These are phyloP conservation scores for Vanessa tameamea DNA, from an alignment of 1,140 invertebrate species.

Conservation along the genomic window DNA sequence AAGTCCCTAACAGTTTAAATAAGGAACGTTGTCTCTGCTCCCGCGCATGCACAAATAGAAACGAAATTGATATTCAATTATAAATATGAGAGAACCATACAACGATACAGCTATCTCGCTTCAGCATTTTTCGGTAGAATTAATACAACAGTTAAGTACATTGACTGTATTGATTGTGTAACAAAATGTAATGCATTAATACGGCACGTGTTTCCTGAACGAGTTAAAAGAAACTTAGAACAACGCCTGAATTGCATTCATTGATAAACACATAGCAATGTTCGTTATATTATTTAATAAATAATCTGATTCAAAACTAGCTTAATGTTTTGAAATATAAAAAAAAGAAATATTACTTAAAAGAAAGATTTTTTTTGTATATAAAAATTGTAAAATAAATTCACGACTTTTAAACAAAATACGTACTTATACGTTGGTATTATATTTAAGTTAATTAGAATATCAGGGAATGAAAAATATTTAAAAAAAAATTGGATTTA, in stretches of 20 bases:
- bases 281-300: slow-evolving; percentile 2
- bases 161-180: slow-evolving; percentile 15
- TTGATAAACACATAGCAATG: not conserved
- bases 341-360: too few species aligned
- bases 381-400: too few species aligned
- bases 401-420: too few species aligned
- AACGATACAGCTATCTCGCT: slow-evolving; percentile 6
- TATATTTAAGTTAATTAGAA: too few species aligned
- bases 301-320: too few species aligned
- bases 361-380: too few species aligned
- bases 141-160: slow-evolving; percentile 20
- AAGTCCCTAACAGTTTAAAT: slow-evolving; percentile 44
- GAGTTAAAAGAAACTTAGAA: slow-evolving; percentile 14
- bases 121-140: slow-evolving; percentile 16
- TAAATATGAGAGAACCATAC: slow-evolving; percentile 18
- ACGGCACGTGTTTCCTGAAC: not conserved
- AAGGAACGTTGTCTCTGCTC: slow-evolving; percentile 30
- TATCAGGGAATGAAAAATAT: too few species aligned
- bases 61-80: slow-evolving; percentile 39
- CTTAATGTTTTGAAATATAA: too few species aligned
- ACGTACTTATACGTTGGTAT: too few species aligned
- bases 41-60: slow-evolving; percentile 44
- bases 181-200: not conserved
- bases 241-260: slow-evolving; percentile 19
- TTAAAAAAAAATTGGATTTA: too few species aligned